Evolutionary conservation across 2,888 invertebrate species (phyloP), one percentile per base, ranked within the genome.

Genomic region (Mimachlamys varia): DNA sequence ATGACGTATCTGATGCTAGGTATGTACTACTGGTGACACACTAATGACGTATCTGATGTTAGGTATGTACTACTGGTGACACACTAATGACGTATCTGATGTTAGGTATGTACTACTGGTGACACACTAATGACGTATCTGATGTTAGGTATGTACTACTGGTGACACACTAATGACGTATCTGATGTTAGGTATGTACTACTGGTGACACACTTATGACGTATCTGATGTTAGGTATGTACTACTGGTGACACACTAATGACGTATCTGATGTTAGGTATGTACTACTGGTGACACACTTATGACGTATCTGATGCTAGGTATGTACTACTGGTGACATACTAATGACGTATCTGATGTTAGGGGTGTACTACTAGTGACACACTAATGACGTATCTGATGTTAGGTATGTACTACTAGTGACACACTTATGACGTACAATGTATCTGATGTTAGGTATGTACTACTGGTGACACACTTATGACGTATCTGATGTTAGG

Each of bases 361-460:
- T 44, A 88, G 91, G 91, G 90, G 89, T 76, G 88, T 49, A 7
- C 13, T 44, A 19, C 12, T 53, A 76, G 53, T 53, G 2, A 53
- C 44, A 44, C 44, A 44, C 7, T 44, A 44, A 3, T 44, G 44
- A 44, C 7, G 44, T 44, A 3, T 44, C 4, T 44, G 44, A 3
- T 44, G 44, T 5, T 44, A 88, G 91, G 91, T 91, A 90, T 76
- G 88, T 49, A 7, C 13, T 44, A 19, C 12, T 53, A 76, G 53
- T 53, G 2, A 53, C 44, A 44, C 44, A 44, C 7, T 44, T 5
- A 3, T 44, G 44, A 44, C 7, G 44, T 44, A 3, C n/a, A n/a
- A n/a, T n/a, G n/a, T n/a, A n/a, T 44, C 4, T 44, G 44, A 3
- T 44, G 44, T 5, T 44, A 88, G 91, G 91, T 91, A 90, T 76